Evolutionary conservation across 2,888 invertebrate genomes (phyloP).

Genomic region (Eupithecia subumbrata): DNA sequence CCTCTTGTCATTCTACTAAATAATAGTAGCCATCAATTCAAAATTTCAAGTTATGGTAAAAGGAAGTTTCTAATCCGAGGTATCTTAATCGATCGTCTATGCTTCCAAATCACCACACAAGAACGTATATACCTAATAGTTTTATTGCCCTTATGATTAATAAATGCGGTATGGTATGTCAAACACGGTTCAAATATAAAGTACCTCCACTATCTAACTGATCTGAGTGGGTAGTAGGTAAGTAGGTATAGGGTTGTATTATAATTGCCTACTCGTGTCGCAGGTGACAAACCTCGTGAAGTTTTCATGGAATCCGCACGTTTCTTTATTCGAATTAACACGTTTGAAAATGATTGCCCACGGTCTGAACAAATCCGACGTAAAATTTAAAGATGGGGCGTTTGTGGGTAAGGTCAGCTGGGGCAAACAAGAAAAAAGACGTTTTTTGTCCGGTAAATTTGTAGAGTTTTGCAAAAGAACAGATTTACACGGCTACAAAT

Average conservation of each 20-base stretch:
- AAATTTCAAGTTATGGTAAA: not conserved
- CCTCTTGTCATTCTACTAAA: not conserved
- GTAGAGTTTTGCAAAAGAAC: slow-evolving; percentile 87
- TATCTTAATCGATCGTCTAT: not conserved
- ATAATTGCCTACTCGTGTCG: slow-evolving; percentile 60
- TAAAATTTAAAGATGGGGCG: slow-evolving; percentile 26
- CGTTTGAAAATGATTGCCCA: slow-evolving; percentile 26
- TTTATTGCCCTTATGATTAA: not conserved
- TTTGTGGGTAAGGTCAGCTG: slow-evolving; percentile 19
- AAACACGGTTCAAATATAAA: not conserved
- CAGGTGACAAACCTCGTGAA: slow-evolving; percentile 46
- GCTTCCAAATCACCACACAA: not conserved
- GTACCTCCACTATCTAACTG: slow-evolving; percentile 51
- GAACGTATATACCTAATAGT: not conserved
- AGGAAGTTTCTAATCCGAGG: not conserved
- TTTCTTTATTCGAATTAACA: slow-evolving; percentile 41
- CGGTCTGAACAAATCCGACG: slow-evolving; percentile 16
- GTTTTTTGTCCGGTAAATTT: slow-evolving; percentile 57
- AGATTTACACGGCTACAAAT: slow-evolving; percentile 88
- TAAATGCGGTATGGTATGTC: slow-evolving; percentile 1
- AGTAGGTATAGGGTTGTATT: slow-evolving; percentile 22
- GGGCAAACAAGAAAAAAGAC: slow-evolving; percentile 45
- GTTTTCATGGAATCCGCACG: slow-evolving; percentile 38
- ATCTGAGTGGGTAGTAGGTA: slow-evolving; percentile 47
- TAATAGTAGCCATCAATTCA: not conserved